A percentile compares a stretch with the other conserved stretches of the same genome.
phyloP scores from a whole-genome alignment of 2,888 invertebrate genomes.

The Platerodrilus igneus region DNA sequence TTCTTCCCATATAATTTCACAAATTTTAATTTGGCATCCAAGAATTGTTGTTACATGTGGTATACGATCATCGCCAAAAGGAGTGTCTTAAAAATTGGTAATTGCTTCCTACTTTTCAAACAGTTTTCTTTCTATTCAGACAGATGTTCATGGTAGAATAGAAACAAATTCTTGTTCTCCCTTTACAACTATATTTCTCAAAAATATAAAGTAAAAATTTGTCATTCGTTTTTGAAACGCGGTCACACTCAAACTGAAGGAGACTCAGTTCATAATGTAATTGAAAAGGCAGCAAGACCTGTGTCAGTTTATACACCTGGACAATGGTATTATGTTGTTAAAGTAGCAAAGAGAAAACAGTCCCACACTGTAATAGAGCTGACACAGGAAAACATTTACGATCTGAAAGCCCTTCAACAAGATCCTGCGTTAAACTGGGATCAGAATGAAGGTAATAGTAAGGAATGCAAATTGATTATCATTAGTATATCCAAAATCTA shows the following conservation, averaged over 20 bases:
- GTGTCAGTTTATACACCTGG: constrained; percentile 1
- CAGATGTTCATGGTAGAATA: background rate
- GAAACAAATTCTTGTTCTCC: background rate
- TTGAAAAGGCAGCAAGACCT: constrained; percentile 1
- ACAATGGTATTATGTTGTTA: background rate
- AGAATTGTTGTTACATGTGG: constrained; percentile 5
- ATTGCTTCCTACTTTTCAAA: too few species aligned
- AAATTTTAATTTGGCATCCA: constrained; percentile 1
- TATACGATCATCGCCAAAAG: background rate
- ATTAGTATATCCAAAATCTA: too few species aligned
- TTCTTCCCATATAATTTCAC: background rate
- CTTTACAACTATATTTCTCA: background rate
- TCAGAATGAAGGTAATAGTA: background rate
- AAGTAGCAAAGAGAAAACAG: background rate
- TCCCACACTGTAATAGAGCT: background rate
- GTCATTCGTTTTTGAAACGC: background rate
- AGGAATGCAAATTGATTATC: too few species aligned
- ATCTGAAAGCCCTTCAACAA: constrained; percentile 1
- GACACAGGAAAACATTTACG: background rate
- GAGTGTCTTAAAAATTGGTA: background rate
- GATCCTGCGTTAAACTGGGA: constrained; percentile 1
- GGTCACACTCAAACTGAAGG: constrained; percentile 3
- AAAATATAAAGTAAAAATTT: constrained; percentile 2
- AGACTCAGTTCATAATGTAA: too few species aligned
- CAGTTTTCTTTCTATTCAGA: too few species aligned